phyloP scores from a whole-genome alignment of 2,113 vertebrate species.

The Myotis lucifugus region DNA sequence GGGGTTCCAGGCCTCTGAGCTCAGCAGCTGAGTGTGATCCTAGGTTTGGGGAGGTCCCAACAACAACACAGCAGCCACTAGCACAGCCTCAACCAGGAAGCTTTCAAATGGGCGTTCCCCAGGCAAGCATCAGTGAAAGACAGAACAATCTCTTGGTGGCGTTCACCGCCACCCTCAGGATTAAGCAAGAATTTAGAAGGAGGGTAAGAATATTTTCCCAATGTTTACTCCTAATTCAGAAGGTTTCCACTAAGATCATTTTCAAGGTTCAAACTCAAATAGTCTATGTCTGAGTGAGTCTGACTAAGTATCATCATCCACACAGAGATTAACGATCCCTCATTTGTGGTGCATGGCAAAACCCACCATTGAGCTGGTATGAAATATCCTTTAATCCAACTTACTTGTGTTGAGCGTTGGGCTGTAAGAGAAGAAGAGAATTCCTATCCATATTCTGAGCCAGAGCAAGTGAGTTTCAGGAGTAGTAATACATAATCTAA shows the following conservation, averaged over 20 bases:
- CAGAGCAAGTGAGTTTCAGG: neutral
- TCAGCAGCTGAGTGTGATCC: neutral
- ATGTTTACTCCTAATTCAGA: neutral
- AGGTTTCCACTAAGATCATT: neutral
- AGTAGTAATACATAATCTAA: neutral
- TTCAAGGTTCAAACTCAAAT: neutral
- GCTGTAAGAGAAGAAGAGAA: neutral
- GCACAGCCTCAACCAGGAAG: neutral
- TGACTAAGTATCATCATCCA: neutral
- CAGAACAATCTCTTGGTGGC: neutral
- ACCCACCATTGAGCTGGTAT: neutral
- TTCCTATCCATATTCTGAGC: neutral
- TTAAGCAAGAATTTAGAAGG: neutral
- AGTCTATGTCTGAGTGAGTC: neutral
- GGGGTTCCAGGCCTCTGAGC: neutral
- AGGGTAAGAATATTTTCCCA: neutral
- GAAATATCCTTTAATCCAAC: neutral
- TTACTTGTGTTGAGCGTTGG: neutral
- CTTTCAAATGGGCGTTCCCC: neutral
- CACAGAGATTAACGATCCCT: neutral
- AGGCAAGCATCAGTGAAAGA: accelerated
- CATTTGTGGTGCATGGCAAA: neutral
- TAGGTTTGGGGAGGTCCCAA: neutral
- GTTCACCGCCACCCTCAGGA: neutral
- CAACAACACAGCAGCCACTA: neutral